A percentile compares a stretch with the other conserved stretches of the same genome.
phyloP scores from a whole-genome alignment of 1,140 invertebrate species.

The Solenopsis invicta region DNA sequence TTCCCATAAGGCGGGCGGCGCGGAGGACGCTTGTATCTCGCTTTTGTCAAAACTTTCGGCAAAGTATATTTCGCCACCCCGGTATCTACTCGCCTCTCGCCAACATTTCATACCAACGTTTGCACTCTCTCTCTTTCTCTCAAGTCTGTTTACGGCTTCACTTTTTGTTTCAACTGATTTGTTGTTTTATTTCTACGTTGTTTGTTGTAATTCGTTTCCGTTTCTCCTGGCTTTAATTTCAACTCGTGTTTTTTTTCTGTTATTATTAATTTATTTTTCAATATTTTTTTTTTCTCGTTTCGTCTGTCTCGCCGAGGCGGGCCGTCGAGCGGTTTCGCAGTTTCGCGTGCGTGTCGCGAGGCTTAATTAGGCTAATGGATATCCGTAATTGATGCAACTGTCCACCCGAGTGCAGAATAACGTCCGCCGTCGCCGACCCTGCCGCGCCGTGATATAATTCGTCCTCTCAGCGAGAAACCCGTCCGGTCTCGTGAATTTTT shows the following conservation, averaged over 20 bases:
- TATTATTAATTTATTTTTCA: background rate
- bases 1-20: slow-evolving; percentile 81
- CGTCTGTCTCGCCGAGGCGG: background rate
- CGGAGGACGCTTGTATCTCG: slow-evolving; percentile 55
- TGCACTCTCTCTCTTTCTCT: background rate
- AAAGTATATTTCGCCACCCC: slow-evolving; percentile 32
- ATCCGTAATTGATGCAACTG: slow-evolving; percentile 73
- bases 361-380: slow-evolving; percentile 78
- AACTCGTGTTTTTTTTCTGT: slow-evolving; percentile 19
- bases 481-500: slow-evolving; percentile 54
- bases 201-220: background rate
- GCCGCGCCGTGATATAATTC: slow-evolving; percentile 61
- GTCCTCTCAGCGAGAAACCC: slow-evolving; percentile 19
- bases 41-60: slow-evolving; percentile 68
- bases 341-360: slow-evolving; percentile 47
- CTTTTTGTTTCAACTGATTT: background rate
- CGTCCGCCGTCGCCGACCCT: slow-evolving; percentile 21
- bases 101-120: slow-evolving; percentile 34
- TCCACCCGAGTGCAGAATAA: slow-evolving; percentile 55
- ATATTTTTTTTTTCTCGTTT: background rate
- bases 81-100: slow-evolving; percentile 2
- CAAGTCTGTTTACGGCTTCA: background rate
- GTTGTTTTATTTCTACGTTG: background rate
- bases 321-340: slow-evolving; percentile 30
- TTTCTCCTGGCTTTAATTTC: background rate